These are phyloP conservation scores for Gavia stellata DNA, from an alignment of 2,113 vertebrate genomes.

Conservation along the genomic window DNA sequence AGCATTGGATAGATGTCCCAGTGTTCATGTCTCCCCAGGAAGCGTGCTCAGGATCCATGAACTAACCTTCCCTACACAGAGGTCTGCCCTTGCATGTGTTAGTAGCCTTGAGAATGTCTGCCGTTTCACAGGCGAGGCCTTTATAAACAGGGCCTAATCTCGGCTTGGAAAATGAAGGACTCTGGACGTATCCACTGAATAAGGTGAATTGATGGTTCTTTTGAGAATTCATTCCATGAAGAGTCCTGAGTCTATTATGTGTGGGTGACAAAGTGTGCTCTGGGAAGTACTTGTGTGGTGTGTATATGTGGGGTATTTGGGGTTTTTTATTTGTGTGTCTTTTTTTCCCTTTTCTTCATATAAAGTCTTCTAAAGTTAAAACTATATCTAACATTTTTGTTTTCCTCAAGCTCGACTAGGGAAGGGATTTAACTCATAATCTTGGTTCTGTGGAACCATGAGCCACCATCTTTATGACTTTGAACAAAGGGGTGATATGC, in stretches of 20 bases:
- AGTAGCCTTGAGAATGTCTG: not conserved
- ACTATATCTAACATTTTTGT: not conserved
- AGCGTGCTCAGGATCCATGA: not conserved
- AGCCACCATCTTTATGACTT: not conserved
- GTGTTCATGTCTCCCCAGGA: not conserved
- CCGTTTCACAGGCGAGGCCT: not conserved
- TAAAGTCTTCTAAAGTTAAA: not conserved
- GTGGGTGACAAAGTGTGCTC: not conserved
- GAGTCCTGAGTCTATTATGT: not conserved
- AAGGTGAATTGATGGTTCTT: not conserved
- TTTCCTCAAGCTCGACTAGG: not conserved
- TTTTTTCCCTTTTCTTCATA: not conserved
- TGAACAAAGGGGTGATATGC: not conserved
- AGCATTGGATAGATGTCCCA: not conserved
- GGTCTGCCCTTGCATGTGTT: not conserved
- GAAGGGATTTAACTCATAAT: not conserved
- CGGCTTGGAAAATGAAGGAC: not conserved
- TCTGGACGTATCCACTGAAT: not conserved
- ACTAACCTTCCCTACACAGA: not conserved
- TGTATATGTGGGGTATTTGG: not conserved
- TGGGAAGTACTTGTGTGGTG: not conserved
- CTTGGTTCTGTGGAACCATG: not conserved
- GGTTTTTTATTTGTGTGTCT: not conserved
- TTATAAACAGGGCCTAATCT: not conserved
- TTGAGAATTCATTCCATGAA: not conserved